Evolutionary conservation across 2,888 invertebrate species (phyloP).

Genomic region (Acrobasis repandana): DNA sequence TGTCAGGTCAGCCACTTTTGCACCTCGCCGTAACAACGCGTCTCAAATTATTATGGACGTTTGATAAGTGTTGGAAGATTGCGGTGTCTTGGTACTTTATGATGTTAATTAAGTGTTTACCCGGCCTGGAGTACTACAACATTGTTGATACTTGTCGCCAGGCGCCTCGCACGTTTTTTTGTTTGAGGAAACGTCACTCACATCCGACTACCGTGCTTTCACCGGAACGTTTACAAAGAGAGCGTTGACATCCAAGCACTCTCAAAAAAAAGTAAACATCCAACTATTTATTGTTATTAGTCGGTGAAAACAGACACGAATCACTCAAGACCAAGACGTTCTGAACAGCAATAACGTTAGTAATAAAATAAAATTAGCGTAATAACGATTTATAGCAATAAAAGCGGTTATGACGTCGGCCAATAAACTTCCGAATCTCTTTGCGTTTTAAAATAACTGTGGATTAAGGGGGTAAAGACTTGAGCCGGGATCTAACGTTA

Average conservation of each 20-base stretch:
- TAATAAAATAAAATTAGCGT: slow-evolving; percentile 75
- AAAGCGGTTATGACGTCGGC: slow-evolving; percentile 72
- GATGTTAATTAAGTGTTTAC: slow-evolving; percentile 80
- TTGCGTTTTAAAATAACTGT: slow-evolving; percentile 74
- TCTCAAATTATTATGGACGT: slow-evolving; percentile 84
- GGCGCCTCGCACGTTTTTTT: slow-evolving; percentile 42
- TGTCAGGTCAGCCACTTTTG: slow-evolving; percentile 84
- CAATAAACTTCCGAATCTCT: slow-evolving; percentile 74
- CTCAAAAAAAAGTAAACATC: slow-evolving; percentile 41
- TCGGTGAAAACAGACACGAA: slow-evolving; percentile 42
- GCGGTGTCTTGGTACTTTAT: slow-evolving; percentile 78
- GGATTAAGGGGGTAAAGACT: slow-evolving; percentile 76
- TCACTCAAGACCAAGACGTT: slow-evolving; percentile 60
- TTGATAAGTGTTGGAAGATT: slow-evolving; percentile 82
- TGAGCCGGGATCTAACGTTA: slow-evolving; percentile 65
- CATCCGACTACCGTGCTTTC: slow-evolving; percentile 54
- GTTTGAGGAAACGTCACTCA: slow-evolving; percentile 56
- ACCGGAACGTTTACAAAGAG: slow-evolving; percentile 44
- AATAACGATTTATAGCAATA: slow-evolving; percentile 77
- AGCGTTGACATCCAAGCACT: slow-evolving; percentile 46
- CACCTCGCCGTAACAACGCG: slow-evolving; percentile 83
- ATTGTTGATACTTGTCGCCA: slow-evolving; percentile 56
- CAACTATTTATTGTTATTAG: slow-evolving; percentile 36
- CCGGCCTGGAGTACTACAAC: slow-evolving; percentile 49
- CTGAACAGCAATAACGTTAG: slow-evolving; percentile 58